phyloP scores from a whole-genome alignment of 2,797 vertebrate species.

The Leptodactylus fallax region DNA sequence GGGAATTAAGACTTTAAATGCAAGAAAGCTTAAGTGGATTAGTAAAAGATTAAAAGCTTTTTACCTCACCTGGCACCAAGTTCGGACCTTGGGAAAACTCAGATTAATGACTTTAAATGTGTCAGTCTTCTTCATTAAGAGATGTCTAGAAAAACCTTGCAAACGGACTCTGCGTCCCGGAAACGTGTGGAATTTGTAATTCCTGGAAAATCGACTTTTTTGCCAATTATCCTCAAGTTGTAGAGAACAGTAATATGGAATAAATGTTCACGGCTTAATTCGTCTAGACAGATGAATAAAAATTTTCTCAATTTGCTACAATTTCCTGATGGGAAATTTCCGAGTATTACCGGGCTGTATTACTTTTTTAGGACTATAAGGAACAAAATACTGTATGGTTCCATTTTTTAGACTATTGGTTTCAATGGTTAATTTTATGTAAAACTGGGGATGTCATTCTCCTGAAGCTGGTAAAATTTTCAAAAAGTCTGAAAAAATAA shows the following conservation, averaged over 20 bases:
- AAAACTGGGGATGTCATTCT: background rate
- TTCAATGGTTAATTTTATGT: background rate
- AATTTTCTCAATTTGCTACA: background rate
- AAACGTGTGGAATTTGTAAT: constrained; percentile 25
- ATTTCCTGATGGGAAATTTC: background rate
- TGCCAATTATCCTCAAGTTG: constrained; percentile 32
- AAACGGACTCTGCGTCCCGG: constrained; percentile 16
- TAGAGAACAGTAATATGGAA: background rate
- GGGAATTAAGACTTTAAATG: constrained; percentile 57
- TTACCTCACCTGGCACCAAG: constrained; percentile 54
- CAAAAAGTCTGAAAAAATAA: background rate
- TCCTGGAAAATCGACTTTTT: constrained; percentile 34
- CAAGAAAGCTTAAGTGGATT: constrained; percentile 60
- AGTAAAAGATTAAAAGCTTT: constrained; percentile 61
- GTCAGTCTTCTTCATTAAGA: constrained; percentile 58
- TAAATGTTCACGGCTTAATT: background rate
- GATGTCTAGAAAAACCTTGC: constrained; percentile 36
- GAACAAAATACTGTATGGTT: background rate
- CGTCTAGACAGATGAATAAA: too few species aligned
- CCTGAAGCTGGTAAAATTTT: background rate
- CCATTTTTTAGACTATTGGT: background rate
- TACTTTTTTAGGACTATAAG: background rate
- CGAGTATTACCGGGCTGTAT: background rate
- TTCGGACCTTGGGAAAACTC: constrained; percentile 52
- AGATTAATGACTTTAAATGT: constrained; percentile 59